Evolutionary conservation across 1,140 invertebrate genomes (phyloP).

Genomic region (Atta texana): DNA sequence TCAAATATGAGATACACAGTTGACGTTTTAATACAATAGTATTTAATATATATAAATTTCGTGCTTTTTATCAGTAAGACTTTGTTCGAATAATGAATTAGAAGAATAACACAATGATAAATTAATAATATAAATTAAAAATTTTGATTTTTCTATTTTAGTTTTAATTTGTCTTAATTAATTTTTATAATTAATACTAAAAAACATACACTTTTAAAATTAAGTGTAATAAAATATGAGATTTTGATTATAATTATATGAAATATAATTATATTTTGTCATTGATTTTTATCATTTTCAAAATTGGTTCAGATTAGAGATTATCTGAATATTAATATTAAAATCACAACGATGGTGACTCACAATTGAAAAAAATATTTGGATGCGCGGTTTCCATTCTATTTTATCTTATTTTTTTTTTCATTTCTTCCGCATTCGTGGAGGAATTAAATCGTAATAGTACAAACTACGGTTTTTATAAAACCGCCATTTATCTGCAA

Average conservation of each 20-base stretch:
- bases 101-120: neutral
- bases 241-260: no score
- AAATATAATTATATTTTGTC: neutral
- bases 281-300: neutral
- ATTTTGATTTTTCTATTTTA: neutral
- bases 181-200: neutral
- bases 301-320: neutral
- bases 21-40: neutral
- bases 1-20: neutral
- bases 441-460: constrained; percentile 74
- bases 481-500: constrained; percentile 70
- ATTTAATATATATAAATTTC: no score
- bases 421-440: neutral
- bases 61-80: neutral
- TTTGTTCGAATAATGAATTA: neutral
- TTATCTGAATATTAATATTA: neutral
- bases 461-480: constrained; percentile 63
- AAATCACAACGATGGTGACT: neutral
- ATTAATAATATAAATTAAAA: neutral
- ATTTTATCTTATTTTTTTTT: constrained; percentile 16
- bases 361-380: neutral
- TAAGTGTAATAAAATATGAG: neutral
- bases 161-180: neutral
- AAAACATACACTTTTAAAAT: neutral
- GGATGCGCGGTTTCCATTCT: constrained; percentile 5